Conservation (phyloP, 37 sponge, comb jelly and placozoan species). For the Bolinopsis microptera region DNA sequence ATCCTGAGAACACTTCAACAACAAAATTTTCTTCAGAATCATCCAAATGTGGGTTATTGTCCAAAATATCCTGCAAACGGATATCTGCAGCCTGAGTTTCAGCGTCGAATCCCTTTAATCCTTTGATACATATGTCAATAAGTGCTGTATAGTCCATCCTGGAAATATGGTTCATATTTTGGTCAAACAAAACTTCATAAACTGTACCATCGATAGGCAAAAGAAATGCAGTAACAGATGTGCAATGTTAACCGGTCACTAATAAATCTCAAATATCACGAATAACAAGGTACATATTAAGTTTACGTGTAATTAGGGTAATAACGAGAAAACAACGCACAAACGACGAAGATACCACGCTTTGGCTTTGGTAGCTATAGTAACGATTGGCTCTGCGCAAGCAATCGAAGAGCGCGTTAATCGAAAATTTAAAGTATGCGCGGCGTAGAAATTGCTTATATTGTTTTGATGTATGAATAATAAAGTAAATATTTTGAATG, state of each 20-base stretch:
- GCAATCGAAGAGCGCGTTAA: not conserved
- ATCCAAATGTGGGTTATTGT: conserved; percentile 65
- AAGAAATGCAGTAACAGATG: too few relatives aligned
- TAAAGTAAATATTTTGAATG: too few relatives aligned
- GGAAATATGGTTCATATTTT: not conserved
- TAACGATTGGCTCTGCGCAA: not conserved
- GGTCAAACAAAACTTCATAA: too few relatives aligned
- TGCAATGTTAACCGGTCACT: too few relatives aligned
- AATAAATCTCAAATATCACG: too few relatives aligned
- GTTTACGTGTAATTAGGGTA: too few relatives aligned
- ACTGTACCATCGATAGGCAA: too few relatives aligned
- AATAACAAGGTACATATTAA: too few relatives aligned
- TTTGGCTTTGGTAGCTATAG: conserved; percentile 38
- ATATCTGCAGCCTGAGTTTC: conserved; percentile 51
- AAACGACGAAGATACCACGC: not conserved
- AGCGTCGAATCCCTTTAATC: conserved; percentile 41
- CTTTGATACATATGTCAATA: conserved; percentile 37
- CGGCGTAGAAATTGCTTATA: too few relatives aligned
- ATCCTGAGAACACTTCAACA: conserved; percentile 86
- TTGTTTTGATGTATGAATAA: too few relatives aligned
- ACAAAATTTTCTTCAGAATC: conserved; percentile 79
- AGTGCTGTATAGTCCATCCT: conserved; percentile 32
- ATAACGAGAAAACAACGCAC: not conserved
- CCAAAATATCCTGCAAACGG: conserved; percentile 48
- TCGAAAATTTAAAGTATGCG: not conserved